Evolutionary conservation across 2,113 vertebrate genomes (phyloP), one percentile per base, ranked within the genome.

Genomic region (Oceanites oceanicus): DNA sequence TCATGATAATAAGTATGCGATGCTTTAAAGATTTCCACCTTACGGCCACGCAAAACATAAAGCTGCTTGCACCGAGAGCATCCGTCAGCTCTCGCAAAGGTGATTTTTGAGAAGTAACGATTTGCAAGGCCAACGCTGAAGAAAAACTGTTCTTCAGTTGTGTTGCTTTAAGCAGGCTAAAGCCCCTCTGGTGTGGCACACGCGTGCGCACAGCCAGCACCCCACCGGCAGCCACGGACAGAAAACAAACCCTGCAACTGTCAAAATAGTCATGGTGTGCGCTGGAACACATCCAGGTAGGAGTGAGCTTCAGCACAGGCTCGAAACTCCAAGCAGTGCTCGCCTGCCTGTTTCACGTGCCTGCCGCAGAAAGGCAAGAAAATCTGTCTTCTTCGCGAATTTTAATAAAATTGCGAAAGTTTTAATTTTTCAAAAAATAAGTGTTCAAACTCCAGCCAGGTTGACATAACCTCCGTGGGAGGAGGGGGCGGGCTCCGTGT

Each of bases 391-490:
- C 15, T 10, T 9, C 3, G 17, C 2, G 21, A 9, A 38, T 56
- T 65, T 19, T 2, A 6, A 32, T 22, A 12, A 44, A 94, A 92
- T 15, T 6, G 49, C 10, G 3, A 13, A 87, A 87, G 87, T 53
- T 83, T 55, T n/a, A 6, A 5, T 4, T 49, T 22, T 61, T 73
- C n/a, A 4, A 25, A 63, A 26, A 59, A 61, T 21, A 13, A 13
- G 5, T 7, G 70, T 52, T 55, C 45, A 59, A 94, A 94, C 47
- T 87, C 83, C 59, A 63, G 29, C 15, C 58, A 13, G 80, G 93
- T 75, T 82, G 55, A 86, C 93, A 91, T 91, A 97, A 97, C 95
- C 98, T 88, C 87, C 16, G 73, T 27, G 77, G 45, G 85, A 88
- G 70, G 90, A 86, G 76, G 78, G 68, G 79, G 71, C 61, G 92